A percentile compares a stretch with the other conserved stretches of the same genome.
Conservation (phyloP, 2,113 vertebrate species). For the Bambusicola thoracicus region DNA sequence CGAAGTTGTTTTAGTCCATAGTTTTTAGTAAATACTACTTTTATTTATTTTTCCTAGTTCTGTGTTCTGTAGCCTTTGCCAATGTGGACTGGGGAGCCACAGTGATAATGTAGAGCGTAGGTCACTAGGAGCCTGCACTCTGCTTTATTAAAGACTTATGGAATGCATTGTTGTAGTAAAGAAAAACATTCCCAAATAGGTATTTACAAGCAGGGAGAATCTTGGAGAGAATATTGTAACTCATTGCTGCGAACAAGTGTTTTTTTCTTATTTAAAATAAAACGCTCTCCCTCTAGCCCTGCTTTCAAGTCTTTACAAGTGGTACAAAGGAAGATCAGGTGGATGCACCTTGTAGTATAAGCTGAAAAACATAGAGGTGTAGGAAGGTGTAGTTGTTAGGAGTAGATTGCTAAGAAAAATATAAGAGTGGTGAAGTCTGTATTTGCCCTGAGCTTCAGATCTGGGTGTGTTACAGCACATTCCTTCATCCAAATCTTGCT, state of each 20-base stretch:
- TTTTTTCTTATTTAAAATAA: background rate
- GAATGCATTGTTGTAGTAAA: background rate
- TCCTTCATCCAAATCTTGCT: background rate
- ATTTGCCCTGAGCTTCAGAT: background rate
- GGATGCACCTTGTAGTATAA: background rate
- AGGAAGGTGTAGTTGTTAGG: background rate
- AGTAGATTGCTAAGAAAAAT: background rate
- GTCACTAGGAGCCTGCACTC: accelerated
- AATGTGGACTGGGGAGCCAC: background rate
- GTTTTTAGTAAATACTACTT: background rate
- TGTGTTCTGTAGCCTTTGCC: background rate
- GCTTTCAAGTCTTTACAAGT: background rate
- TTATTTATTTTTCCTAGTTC: background rate
- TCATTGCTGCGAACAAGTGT: background rate
- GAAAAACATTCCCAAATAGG: background rate
- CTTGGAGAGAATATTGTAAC: background rate
- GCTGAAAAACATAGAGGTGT: background rate
- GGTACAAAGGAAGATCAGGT: background rate
- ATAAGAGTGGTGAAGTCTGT: background rate
- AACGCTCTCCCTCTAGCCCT: background rate
- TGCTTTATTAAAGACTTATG: background rate
- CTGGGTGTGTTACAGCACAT: background rate
- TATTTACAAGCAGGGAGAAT: background rate
- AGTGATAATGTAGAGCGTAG: background rate
- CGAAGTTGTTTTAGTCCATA: background rate